These are phyloP conservation scores for Sinohyriopsis cumingii DNA, from an alignment of 2,888 invertebrate species.

Conservation along the genomic window DNA sequence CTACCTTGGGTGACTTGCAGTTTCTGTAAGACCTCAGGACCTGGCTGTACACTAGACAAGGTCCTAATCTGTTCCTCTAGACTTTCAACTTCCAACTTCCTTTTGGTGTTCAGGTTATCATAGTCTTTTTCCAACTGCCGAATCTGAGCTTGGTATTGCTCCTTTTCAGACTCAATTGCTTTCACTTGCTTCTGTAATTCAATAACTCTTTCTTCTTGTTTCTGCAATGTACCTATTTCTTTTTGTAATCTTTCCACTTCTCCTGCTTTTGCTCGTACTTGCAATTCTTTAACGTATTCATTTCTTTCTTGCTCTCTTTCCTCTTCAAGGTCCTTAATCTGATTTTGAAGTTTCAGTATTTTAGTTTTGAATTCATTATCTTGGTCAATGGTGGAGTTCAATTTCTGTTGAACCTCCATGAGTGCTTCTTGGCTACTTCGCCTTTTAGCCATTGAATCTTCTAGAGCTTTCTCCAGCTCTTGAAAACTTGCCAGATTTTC, in stretches of 20 bases:
- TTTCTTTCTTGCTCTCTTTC: conserved; percentile 16
- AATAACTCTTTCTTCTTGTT: conserved; percentile 33
- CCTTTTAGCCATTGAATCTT: conserved; percentile 22
- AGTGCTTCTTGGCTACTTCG: conserved; percentile 2
- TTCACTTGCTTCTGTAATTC: conserved; percentile 33
- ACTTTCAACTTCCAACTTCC: conserved; percentile 25
- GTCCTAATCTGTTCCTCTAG: conserved; percentile 32
- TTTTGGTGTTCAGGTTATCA: conserved; percentile 30
- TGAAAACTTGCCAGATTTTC: conserved; percentile 30
- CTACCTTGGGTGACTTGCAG: conserved; percentile 42
- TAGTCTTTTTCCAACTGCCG: conserved; percentile 31
- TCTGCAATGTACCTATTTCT: conserved; percentile 32
- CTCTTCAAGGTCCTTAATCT: conserved; percentile 38
- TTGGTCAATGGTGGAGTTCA: too few species aligned
- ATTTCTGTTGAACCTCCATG: too few species aligned
- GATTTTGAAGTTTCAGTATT: neutral
- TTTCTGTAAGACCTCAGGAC: conserved; percentile 32
- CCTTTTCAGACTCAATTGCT: conserved; percentile 32
- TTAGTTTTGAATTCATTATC: too few species aligned
- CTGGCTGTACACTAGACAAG: conserved; percentile 19
- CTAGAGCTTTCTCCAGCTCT: conserved; percentile 27
- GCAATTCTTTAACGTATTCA: neutral
- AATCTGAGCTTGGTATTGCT: conserved; percentile 36
- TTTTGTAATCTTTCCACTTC: conserved; percentile 8
- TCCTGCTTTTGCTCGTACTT: neutral